Conservation (phyloP, 2,888 invertebrate species). For the Nesidiocoris tenuis region DNA sequence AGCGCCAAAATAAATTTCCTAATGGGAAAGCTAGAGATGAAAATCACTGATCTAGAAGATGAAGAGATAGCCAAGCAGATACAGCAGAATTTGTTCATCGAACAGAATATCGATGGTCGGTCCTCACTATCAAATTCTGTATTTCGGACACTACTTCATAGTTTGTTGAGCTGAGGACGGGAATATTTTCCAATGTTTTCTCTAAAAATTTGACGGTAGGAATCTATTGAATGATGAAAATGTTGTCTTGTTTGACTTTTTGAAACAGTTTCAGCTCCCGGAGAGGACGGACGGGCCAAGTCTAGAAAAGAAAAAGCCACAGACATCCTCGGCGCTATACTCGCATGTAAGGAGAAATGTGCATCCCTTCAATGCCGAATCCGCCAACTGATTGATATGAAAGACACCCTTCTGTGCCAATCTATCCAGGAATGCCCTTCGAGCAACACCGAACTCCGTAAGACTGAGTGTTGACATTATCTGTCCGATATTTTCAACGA, state of each 20-base stretch:
- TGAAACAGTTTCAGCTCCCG: neutral
- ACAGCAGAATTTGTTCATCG: conserved; percentile 4
- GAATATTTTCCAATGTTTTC: too few species aligned
- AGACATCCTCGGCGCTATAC: neutral
- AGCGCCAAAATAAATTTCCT: conserved; percentile 34
- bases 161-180: too few species aligned
- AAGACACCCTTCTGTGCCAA: conserved; percentile 22
- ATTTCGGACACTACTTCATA: too few species aligned
- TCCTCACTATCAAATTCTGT: too few species aligned
- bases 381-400: conserved; percentile 12
- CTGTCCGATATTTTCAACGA: neutral
- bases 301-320: conserved; percentile 6
- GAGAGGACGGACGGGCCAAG: neutral
- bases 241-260: too few species aligned
- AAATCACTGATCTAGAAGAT: conserved; percentile 16
- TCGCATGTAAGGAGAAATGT: conserved; percentile 18
- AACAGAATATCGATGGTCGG: neutral
- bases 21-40: neutral
- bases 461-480: neutral
- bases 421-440: neutral
- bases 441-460: neutral
- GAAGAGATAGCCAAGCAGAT: conserved; percentile 4
- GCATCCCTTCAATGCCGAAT: neutral
- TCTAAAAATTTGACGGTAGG: too few species aligned
- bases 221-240: too few species aligned